Base-by-base conservation (phyloP, 2,797 vertebrate species). In the Acestrorhynchus altus region DNA sequence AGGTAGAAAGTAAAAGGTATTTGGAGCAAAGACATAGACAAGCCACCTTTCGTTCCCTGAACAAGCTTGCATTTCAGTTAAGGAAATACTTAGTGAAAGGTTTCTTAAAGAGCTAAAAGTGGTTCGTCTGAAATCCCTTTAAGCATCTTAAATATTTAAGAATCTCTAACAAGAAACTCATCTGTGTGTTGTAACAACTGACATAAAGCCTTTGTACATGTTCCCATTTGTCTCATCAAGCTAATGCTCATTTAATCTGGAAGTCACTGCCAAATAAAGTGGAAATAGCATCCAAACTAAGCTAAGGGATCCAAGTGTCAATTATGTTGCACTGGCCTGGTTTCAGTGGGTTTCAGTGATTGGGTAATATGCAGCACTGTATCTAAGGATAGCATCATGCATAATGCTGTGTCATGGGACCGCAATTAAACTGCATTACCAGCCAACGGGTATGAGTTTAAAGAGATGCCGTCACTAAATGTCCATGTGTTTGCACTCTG, bases 401-500 rank as follows among this genome's bases (percentile, higher is more conserved):
- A 69, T 75, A 46, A 46, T 56, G 28, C 49, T 78, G 68, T 65
- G n/a, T 78, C 28, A 56, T 47, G 54, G n/a, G 70, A 65, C 67
- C 51, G 24, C 68, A 66, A 65, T 69, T 82, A 52, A 65, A 51
- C 44, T 47, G 59, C 20, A 52, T 67, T 46, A 31, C 65, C 56
- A 74, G 42, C 26, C 54, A 52, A 52, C 68, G 20, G 51, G 63
- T 35, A 44, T 24, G 42, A 74, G 65, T 44, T 63, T 69, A 66
- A 79, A 79, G 60, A 60, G 64, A 69, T 46, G 26, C 28, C 74
- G 35, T 79, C 22, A 72, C 40, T 0, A 46, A 20, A 76, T 24
- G 69, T 15, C 60, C 77, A 79, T 66, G 73, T 79, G 72, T 56
- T 79, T 54, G 39, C 44, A 20, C 66, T 46, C 39, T 61, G 46